These are phyloP conservation scores for Erythrolamprus reginae DNA, from an alignment of 2,113 vertebrate species.

Conservation along the genomic window DNA sequence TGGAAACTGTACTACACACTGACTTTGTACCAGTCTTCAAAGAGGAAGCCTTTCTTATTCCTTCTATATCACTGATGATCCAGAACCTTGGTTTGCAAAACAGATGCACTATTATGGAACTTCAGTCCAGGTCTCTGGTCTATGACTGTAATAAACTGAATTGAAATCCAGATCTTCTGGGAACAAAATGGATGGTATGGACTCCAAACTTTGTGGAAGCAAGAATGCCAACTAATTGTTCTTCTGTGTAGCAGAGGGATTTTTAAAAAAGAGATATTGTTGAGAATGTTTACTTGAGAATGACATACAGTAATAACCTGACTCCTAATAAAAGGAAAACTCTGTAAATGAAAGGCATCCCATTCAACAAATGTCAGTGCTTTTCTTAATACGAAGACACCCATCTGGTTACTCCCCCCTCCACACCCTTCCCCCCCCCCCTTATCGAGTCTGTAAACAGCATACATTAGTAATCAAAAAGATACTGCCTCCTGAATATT, in stretches of 20 bases:
- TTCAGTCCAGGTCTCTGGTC: no score
- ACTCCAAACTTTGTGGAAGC: no score
- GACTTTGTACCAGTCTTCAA: not conserved
- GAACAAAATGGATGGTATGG: not conserved
- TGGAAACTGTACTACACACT: not conserved
- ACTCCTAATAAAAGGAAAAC: conserved; percentile 20
- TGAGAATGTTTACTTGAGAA: not conserved
- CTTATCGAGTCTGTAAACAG: conserved; percentile 37
- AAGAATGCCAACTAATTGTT: accelerated
- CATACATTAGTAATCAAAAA: conserved; percentile 58
- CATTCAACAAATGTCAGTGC: not conserved
- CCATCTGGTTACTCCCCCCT: conserved; percentile 15
- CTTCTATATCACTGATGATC: not conserved
- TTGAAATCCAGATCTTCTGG: not conserved
- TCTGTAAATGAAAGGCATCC: accelerated
- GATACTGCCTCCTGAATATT: conserved; percentile 57
- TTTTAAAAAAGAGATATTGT: no score
- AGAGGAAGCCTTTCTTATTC: not conserved
- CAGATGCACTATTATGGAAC: not conserved
- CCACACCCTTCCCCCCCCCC: not conserved
- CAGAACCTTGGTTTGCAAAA: not conserved
- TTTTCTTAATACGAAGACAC: conserved; percentile 26
- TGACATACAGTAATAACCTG: not conserved
- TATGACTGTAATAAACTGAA: no score
- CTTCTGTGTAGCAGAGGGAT: accelerated